These are phyloP conservation scores for Cynaeus angustus DNA, from an alignment of 2,888 invertebrate genomes.

Conservation along the genomic window DNA sequence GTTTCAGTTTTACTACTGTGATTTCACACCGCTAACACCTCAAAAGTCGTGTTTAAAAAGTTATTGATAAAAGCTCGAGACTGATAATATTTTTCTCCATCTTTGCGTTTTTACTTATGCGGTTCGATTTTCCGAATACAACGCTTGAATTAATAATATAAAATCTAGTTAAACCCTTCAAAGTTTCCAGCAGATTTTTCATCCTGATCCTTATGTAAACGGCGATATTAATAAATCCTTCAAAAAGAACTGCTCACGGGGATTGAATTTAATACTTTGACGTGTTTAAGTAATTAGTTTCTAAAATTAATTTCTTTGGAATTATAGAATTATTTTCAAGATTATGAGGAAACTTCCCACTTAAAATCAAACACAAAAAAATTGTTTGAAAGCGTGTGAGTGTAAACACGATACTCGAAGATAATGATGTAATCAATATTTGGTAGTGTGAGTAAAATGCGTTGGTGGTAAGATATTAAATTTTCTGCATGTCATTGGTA, in stretches of 20 bases:
- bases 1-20: no score
- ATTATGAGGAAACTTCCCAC: background rate
- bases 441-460: background rate
- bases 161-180: background rate
- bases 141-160: background rate
- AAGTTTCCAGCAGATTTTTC: background rate
- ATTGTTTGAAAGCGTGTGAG: background rate
- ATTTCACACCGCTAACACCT: no score
- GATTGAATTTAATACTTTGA: slow-evolving; percentile 18
- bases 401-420: slow-evolving; percentile 5
- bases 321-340: slow-evolving; percentile 18
- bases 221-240: slow-evolving; percentile 26
- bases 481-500: background rate
- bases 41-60: no score
- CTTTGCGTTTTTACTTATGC: background rate
- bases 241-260: slow-evolving; percentile 19
- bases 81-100: no score
- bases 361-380: background rate
- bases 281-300: slow-evolving; percentile 26
- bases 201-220: slow-evolving; percentile 15
- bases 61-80: no score
- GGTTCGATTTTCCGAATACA: no score
- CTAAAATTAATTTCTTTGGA: slow-evolving; percentile 23
- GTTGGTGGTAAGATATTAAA: slow-evolving; percentile 7
- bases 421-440: slow-evolving; percentile 15